phyloP scores from a whole-genome alignment of 1,140 invertebrate genomes.

The Teleopsis dalmanni region DNA sequence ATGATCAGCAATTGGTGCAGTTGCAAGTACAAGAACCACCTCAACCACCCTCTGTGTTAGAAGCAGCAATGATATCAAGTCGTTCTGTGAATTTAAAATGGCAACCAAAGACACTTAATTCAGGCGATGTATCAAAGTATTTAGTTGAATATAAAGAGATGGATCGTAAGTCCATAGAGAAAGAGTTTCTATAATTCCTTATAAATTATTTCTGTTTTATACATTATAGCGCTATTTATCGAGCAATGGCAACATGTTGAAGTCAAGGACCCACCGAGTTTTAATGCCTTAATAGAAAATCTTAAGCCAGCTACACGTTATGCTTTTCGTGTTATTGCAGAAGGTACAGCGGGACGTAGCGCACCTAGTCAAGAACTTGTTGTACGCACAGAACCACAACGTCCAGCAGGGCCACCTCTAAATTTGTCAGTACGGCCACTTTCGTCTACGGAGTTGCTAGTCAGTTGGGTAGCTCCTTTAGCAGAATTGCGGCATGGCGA shows the following conservation, averaged over 20 bases:
- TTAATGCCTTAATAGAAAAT: constrained; percentile 57
- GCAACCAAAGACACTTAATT: constrained; percentile 60
- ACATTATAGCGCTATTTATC: constrained; percentile 25
- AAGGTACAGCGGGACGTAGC: constrained; percentile 67
- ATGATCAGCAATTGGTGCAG: constrained; percentile 73
- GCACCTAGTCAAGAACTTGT: constrained; percentile 60
- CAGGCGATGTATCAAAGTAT: constrained; percentile 65
- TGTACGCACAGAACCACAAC: constrained; percentile 67
- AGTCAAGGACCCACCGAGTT: constrained; percentile 54
- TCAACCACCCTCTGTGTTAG: constrained; percentile 58
- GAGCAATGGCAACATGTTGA: constrained; percentile 62
- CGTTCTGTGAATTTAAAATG: constrained; percentile 66
- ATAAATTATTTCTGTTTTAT: neutral
- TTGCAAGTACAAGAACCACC: constrained; percentile 76
- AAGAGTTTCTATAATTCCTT: neutral
- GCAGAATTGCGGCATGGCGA: constrained; percentile 63
- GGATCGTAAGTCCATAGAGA: constrained; percentile 45
- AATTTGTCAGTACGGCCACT: constrained; percentile 62
- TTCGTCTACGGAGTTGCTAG: constrained; percentile 66
- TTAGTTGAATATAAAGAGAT: constrained; percentile 64
- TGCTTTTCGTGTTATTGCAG: constrained; percentile 64
- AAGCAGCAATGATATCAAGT: constrained; percentile 62
- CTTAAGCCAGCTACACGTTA: constrained; percentile 73
- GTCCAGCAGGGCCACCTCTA: constrained; percentile 65
- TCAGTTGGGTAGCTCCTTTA: constrained; percentile 68